Base-by-base conservation (phyloP, 1,140 invertebrate genomes). In the Zaprionus nigranus region DNA sequence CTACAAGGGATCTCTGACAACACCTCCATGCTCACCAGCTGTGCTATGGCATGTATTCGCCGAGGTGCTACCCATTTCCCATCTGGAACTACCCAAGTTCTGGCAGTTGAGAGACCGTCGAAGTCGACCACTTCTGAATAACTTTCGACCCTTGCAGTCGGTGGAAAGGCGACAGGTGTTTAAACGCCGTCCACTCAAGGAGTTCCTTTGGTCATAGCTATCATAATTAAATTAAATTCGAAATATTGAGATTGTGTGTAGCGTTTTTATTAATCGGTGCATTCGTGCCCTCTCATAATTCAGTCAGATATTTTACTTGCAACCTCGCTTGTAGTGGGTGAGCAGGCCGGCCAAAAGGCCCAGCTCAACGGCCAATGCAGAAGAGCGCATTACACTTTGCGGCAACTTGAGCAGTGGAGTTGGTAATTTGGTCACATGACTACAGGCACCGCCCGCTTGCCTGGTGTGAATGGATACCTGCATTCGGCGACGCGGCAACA, bases 21-120 rank as follows among this genome's bases (percentile, higher is more conserved):
- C 98, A 3, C 98, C 98, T 1, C 97, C 97, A 0, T 99, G 98
- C 87, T 95, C 95, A 1, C 97, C 98, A 93, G 94, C 96, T 1
- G 98, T 99, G 15, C 96, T 95, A 3, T 99, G 98, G 98, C 96
- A 98, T 34, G 95, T 98, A 71, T 97, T 98, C 77, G 96, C 96
- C 77, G 94, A 97, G 72, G 95, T 95, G 0, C 94, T 97, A 26
- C 93, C 80, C 13, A 87, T 92, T 20, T 87, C 87, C 0, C 64
- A 77, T 24, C 28, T 54, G 13, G 80, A 92, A 93, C 94, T 96
- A 92, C 94, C 94, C 53, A 94, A 94, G 86, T 95, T 95, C 85
- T 93, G 95, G 84, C 93, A 93, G n/a, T 91, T 96, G 5, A 94
- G 93, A 2, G 94, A 94, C 63, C 94, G 93, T 43, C 88, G 94